Conservation (phyloP, 2,888 invertebrate species). For the Ornithoptera alexandrae region DNA sequence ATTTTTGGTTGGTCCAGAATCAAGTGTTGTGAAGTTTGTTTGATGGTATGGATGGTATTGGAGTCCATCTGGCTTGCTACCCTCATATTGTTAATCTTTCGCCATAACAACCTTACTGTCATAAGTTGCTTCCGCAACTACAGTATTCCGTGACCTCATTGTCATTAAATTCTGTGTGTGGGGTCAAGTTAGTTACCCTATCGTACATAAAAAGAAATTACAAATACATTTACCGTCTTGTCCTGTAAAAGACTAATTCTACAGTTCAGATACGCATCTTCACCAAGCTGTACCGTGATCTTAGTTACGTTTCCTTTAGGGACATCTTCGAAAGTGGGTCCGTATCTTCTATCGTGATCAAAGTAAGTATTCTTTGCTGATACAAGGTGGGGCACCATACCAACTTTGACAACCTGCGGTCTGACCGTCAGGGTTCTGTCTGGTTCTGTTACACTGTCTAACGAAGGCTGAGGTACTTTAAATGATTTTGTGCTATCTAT, state of each 20-base stretch:
- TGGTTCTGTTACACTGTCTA: slow-evolving; percentile 44
- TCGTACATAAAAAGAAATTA: too few relatives aligned
- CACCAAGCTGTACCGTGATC: slow-evolving; percentile 86
- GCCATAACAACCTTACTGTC: too few relatives aligned
- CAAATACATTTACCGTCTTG: slow-evolving; percentile 77
- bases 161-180: too few relatives aligned
- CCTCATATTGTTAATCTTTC: too few relatives aligned
- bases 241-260: slow-evolving; percentile 86
- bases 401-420: slow-evolving; percentile 46
- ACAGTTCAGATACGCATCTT: slow-evolving; percentile 86
- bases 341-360: slow-evolving; percentile 81
- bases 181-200: too few relatives aligned
- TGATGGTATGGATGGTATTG: too few relatives aligned
- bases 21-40: too few relatives aligned
- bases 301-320: slow-evolving; percentile 82
- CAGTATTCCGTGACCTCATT: too few relatives aligned
- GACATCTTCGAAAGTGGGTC: slow-evolving; percentile 84
- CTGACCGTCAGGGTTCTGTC: slow-evolving; percentile 32
- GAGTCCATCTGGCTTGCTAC: too few relatives aligned
- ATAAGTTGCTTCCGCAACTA: too few relatives aligned
- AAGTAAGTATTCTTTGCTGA: slow-evolving; percentile 68
- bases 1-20: too few relatives aligned
- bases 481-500: slow-evolving; percentile 76
- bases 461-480: slow-evolving; percentile 67
- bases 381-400: slow-evolving; percentile 64